phyloP scores from a whole-genome alignment of 2,888 invertebrate species.

The Caenorhabditis panamensis region DNA sequence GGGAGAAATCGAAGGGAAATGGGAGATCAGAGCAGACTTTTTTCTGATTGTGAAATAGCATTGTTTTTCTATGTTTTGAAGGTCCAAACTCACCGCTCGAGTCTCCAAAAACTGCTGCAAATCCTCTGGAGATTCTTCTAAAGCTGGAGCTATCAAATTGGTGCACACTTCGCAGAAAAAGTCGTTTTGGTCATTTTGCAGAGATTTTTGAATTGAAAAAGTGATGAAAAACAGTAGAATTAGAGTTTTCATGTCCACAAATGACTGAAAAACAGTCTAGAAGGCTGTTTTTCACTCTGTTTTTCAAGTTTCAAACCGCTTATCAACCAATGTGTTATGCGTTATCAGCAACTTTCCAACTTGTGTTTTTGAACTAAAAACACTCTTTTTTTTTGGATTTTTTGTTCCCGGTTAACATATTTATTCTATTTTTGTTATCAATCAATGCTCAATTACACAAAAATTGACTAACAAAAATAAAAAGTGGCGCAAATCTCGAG shows the following conservation, averaged over 20 bases:
- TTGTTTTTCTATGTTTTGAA: too few species aligned
- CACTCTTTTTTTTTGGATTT: too few species aligned
- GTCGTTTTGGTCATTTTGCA: too few species aligned
- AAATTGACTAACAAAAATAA: conserved; percentile 31
- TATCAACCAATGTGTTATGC: too few species aligned
- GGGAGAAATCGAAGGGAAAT: neutral
- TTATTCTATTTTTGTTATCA: neutral
- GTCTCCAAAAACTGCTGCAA: neutral
- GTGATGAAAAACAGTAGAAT: neutral
- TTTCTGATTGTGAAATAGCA: too few species aligned
- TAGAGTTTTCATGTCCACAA: neutral
- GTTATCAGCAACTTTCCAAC: too few species aligned
- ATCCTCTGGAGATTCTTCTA: neutral
- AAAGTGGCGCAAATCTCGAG: conserved; percentile 22
- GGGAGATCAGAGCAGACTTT: neutral
- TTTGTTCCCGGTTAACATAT: neutral
- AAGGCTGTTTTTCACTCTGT: neutral
- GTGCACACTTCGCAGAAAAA: conserved; percentile 5
- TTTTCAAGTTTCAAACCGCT: too few species aligned
- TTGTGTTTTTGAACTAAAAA: too few species aligned
- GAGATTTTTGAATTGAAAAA: neutral
- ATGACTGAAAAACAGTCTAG: neutral
- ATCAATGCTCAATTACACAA: neutral
- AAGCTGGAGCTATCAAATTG: neutral
- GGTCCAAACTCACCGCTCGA: neutral